Evolutionary conservation across 2,888 invertebrate genomes (phyloP).

Genomic region (Zootermopsis nevadensis): DNA sequence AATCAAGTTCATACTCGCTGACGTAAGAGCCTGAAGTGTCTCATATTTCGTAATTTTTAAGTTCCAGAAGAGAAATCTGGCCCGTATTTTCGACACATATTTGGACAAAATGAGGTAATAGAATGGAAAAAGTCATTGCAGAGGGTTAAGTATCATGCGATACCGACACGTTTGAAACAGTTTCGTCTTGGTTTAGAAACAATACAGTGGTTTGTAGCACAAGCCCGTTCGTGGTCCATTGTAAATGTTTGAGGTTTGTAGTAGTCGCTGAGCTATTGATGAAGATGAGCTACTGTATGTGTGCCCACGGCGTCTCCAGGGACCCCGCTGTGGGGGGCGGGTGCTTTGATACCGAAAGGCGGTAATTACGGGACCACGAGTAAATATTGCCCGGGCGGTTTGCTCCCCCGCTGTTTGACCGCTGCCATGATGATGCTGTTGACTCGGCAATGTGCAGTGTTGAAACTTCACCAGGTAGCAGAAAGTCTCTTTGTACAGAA

Average conservation of each 20-base stretch:
- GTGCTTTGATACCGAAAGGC: slow-evolving; percentile 24
- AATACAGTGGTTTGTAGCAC: background rate
- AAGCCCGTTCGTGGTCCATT: background rate
- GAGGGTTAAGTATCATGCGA: background rate
- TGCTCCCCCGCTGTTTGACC: background rate
- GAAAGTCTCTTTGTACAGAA: background rate
- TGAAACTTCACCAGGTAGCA: background rate
- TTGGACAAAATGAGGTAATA: too few species aligned
- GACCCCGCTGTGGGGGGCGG: background rate
- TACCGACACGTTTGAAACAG: background rate
- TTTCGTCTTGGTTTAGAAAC: background rate
- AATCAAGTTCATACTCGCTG: too few species aligned
- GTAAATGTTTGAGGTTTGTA: slow-evolving; percentile 42
- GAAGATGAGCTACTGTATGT: slow-evolving; percentile 27
- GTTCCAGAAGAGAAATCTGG: too few species aligned
- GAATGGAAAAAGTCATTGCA: background rate
- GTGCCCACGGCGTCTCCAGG: slow-evolving; percentile 10
- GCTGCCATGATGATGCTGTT: background rate
- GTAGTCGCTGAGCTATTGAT: slow-evolving; percentile 37
- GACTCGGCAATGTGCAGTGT: background rate
- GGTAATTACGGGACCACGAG: slow-evolving; percentile 31
- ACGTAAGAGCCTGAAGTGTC: too few species aligned
- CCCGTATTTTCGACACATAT: too few species aligned
- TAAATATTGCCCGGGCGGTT: slow-evolving; percentile 6
- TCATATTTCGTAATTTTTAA: too few species aligned